phyloP scores from a whole-genome alignment of 2,888 invertebrate genomes.

The Parnassius glacialis region DNA sequence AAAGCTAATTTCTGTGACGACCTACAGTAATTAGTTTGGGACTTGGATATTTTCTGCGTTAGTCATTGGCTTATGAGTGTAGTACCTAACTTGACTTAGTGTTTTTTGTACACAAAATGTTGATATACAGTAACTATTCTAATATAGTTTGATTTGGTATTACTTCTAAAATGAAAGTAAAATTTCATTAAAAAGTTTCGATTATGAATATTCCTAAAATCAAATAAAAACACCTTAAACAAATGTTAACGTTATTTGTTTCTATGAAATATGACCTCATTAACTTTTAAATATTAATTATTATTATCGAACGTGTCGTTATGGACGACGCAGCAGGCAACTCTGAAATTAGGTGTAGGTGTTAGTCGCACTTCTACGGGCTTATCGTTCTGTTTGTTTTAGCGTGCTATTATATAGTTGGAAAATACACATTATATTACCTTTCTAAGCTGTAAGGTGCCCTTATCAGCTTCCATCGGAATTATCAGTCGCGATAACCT shows the following conservation, averaged over 20 bases:
- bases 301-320: constrained; percentile 16
- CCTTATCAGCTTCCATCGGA: constrained; percentile 48
- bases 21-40: no score
- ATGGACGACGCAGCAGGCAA: constrained; percentile 9
- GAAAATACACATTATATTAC: constrained; percentile 28
- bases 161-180: no score
- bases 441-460: constrained; percentile 32
- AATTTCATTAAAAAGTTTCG: no score
- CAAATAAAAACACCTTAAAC: background rate
- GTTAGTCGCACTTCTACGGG: constrained; percentile 18
- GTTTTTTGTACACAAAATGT: no score
- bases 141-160: no score
- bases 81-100: no score
- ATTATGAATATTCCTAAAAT: no score
- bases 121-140: no score
- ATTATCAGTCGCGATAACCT: constrained; percentile 26
- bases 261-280: constrained; percentile 7
- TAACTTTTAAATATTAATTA: constrained; percentile 25
- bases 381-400: constrained; percentile 18
- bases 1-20: no score
- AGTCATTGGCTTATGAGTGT: no score
- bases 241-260: background rate
- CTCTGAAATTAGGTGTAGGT: constrained; percentile 6
- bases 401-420: constrained; percentile 12
- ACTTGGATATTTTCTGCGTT: no score